A percentile compares a stretch with the other conserved stretches of the same genome.
These are phyloP conservation scores for Coturnix japonica DNA, from an alignment of 2,113 vertebrate species.

Conservation along the genomic window DNA sequence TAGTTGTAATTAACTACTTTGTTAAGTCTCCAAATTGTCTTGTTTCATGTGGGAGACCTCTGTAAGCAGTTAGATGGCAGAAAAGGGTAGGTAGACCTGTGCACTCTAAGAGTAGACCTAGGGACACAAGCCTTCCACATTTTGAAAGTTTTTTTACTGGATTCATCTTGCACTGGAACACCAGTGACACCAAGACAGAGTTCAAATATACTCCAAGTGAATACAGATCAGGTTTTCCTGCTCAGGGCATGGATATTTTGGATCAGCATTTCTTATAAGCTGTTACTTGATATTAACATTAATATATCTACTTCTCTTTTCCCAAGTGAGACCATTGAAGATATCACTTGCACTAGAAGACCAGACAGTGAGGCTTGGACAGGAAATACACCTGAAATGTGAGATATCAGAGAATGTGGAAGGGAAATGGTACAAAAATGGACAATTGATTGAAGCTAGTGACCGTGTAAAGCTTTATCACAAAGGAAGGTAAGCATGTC, in stretches of 20 bases:
- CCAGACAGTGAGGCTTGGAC: conserved; percentile 86
- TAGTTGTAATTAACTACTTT: neutral
- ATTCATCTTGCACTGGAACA: neutral
- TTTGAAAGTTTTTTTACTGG: neutral
- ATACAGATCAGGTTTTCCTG: neutral
- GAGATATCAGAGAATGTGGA: conserved; percentile 92
- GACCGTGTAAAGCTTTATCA: conserved; percentile 90
- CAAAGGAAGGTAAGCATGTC: conserved; percentile 84
- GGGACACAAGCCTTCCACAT: neutral
- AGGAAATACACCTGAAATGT: conserved; percentile 90
- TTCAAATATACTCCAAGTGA: neutral
- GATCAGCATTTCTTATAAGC: neutral
- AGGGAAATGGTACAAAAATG: conserved; percentile 97
- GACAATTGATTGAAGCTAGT: conserved; percentile 87
- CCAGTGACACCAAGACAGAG: neutral
- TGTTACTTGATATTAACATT: neutral
- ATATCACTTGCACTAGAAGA: conserved; percentile 88
- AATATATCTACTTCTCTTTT: conserved; percentile 20
- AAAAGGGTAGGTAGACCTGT: neutral
- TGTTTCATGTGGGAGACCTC: neutral
- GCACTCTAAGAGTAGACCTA: neutral
- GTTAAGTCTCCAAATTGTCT: neutral
- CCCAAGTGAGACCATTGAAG: conserved; percentile 92
- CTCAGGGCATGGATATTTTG: neutral
- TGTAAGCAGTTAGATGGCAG: neutral